Base-by-base conservation (phyloP, 1,140 invertebrate species). In the Drosophila elegans region DNA sequence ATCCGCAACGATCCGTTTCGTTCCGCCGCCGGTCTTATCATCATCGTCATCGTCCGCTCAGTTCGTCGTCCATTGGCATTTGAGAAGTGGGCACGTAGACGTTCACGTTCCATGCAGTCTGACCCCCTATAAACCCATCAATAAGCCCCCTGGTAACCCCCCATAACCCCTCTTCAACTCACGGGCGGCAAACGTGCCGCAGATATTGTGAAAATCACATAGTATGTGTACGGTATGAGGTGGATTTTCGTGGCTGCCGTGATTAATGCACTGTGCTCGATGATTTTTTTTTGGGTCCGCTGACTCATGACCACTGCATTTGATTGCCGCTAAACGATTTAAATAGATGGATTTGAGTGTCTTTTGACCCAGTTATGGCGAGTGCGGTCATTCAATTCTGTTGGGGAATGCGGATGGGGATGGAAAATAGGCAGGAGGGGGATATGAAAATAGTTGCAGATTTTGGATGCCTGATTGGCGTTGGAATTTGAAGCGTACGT, bases 251-350 rank as follows among this genome's bases (percentile, higher is more conserved):
- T 71, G 64, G 77, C 60, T 74, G 57, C 36, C 13, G 72, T 76
- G 81, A 82, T 86, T 85, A 88, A 85, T 85, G 78, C 78, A 81
- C 59, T 80, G 48, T 21, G 51, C 48, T 56, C 39, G 54, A 52
- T 59, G 42, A 32, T 55, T 78, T 64, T 60, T 39, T 44, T 41
- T 45, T 51, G 66, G 32, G 71, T 54, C 62, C 57, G 60, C 29
- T 61, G 57, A 59, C 53, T 60, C 48, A 56, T 66, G 75, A 66
- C 71, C 76, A 56, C 59, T 72, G 64, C 69, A 71, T 85, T 82
- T 72, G 78, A 85, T 85, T 86, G 81, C 82, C 74, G 74, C 78
- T 85, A 86, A 85, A 82, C 80, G 83, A 88, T 82, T 81, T 75
- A 75, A 88, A 82, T 88, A 76, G 74, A 83, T 78, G 75, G 51